Conservation (phyloP, 2,113 vertebrate genomes). For the Thinocorus orbignyianus region DNA sequence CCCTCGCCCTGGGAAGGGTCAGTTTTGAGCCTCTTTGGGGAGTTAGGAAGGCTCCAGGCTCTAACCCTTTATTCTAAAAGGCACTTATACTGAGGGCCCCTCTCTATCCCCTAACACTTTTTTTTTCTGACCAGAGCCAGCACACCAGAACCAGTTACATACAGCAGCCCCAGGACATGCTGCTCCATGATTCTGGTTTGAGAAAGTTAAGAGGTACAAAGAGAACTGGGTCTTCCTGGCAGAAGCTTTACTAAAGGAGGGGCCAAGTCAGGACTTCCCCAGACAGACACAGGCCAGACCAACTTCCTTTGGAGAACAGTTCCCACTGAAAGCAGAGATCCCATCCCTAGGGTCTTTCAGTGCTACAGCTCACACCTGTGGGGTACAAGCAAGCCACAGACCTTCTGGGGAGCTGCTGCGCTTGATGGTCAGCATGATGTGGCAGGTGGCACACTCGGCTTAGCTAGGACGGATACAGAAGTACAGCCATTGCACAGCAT, state of each 20-base stretch:
- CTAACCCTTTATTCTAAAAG: not conserved
- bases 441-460: rapidly evolving
- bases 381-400: not conserved
- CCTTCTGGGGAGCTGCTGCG: not conserved
- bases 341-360: not conserved
- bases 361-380: not conserved
- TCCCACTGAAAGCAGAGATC: not conserved
- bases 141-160: too few species aligned
- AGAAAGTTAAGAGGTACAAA: not conserved
- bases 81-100: too few species aligned
- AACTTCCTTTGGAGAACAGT: not conserved
- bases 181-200: not conserved
- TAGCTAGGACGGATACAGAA: not conserved
- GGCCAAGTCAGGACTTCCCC: not conserved
- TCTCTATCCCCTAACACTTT: not conserved
- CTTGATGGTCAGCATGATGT: not conserved
- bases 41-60: not conserved
- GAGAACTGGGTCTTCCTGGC: too few species aligned
- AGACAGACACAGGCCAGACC: not conserved
- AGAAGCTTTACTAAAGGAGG: not conserved
- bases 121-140: not conserved
- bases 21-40: too few species aligned
- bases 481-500: not conserved
- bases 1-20: not conserved
- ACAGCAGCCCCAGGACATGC: not conserved